phyloP scores from a whole-genome alignment of 2,888 invertebrate genomes.

The Sphecodes monilicornis region DNA sequence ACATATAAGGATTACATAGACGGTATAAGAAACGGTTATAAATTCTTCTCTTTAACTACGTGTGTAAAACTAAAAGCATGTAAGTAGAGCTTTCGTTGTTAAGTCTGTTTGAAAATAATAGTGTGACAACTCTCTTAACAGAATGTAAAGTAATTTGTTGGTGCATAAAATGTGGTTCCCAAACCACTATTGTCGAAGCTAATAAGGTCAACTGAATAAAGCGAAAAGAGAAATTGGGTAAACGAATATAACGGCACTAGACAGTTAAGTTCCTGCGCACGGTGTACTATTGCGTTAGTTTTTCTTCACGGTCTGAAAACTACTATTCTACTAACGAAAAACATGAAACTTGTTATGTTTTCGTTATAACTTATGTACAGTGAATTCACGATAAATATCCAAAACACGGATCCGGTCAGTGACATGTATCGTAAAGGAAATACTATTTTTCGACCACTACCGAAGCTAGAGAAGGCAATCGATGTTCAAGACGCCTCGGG shows the following conservation, averaged over 20 bases:
- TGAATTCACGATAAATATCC: too few relatives aligned
- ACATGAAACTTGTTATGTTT: neutral
- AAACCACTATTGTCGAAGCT: neutral
- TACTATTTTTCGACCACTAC: too few relatives aligned
- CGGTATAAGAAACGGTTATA: neutral
- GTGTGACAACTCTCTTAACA: neutral
- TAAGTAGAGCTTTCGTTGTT: neutral
- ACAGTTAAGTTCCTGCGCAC: neutral
- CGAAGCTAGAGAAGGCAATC: too few relatives aligned
- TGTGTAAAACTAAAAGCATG: too few relatives aligned
- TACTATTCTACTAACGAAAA: neutral
- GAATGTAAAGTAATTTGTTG: neutral
- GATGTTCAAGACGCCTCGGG: too few relatives aligned
- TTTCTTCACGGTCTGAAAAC: conserved; percentile 8
- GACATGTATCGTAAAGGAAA: too few relatives aligned
- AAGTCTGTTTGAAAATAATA: neutral
- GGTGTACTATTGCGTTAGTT: neutral
- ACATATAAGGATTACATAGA: too few relatives aligned
- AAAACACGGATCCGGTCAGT: too few relatives aligned
- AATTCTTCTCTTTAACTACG: neutral
- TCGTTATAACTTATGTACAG: neutral
- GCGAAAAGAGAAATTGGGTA: neutral
- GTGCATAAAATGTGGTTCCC: neutral
- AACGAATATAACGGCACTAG: neutral
- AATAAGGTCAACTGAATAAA: neutral